phyloP scores from a whole-genome alignment of 2,113 vertebrate species.

The Psittacula cyanocephala region DNA sequence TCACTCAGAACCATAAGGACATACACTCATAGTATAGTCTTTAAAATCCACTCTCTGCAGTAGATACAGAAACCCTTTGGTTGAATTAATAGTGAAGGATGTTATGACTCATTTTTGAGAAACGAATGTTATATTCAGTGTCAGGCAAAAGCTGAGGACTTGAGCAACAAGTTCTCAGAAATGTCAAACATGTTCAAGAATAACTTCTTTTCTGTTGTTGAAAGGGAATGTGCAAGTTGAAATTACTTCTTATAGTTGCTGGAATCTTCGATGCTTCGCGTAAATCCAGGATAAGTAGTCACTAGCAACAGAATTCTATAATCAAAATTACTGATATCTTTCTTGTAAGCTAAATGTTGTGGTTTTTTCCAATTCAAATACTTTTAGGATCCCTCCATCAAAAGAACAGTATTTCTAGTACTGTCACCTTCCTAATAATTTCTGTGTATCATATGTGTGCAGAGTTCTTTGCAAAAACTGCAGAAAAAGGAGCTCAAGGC shows the following conservation, averaged over 20 bases:
- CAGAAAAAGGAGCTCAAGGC: not conserved
- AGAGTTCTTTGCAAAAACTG: not conserved
- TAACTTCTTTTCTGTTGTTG: not conserved
- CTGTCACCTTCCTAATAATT: not conserved
- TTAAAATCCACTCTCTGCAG: not conserved
- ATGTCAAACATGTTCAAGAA: not conserved
- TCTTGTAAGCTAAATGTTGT: not conserved
- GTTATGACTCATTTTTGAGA: not conserved
- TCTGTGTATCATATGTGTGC: not conserved
- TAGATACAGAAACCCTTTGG: not conserved
- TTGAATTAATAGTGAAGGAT: not conserved
- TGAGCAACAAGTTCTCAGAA: not conserved
- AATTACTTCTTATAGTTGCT: not conserved
- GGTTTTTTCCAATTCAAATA: not conserved
- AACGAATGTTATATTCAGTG: not conserved
- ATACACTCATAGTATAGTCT: not conserved
- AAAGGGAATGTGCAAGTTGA: not conserved
- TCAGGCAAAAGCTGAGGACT: not conserved
- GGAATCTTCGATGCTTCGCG: not conserved
- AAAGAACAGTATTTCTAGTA: not conserved
- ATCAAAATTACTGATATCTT: not conserved
- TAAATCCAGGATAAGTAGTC: not conserved
- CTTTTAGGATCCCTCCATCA: not conserved
- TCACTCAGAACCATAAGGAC: not conserved
- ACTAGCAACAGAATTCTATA: not conserved